phyloP scores from a whole-genome alignment of 2,888 invertebrate genomes.

The Leucoptera coffeella region DNA sequence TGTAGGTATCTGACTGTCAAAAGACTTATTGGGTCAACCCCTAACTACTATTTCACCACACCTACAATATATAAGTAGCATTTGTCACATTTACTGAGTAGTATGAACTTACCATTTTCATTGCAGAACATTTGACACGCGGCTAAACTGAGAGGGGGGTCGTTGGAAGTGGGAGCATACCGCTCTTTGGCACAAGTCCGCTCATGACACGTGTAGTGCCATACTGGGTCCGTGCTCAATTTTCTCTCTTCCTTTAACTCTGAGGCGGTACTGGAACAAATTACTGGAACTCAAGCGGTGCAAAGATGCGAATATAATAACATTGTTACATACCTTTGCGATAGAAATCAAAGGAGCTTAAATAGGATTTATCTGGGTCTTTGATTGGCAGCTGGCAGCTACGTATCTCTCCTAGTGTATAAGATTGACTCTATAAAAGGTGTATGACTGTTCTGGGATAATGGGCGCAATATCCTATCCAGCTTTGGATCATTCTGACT shows the following conservation, averaged over 20 bases:
- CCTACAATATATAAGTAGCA: no score
- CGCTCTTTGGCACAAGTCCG: slow-evolving; percentile 44
- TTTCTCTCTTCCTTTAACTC: not conserved
- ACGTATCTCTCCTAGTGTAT: not conserved
- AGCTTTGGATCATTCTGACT: no score
- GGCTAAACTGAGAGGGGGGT: slow-evolving; percentile 42
- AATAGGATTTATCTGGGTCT: not conserved
- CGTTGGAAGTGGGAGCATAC: slow-evolving; percentile 15
- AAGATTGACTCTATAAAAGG: no score
- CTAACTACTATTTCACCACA: no score
- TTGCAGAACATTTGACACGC: slow-evolving; percentile 62
- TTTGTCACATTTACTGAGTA: no score
- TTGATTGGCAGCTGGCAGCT: not conserved
- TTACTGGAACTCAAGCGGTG: not conserved
- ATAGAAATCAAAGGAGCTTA: not conserved
- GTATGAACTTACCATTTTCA: slow-evolving; percentile 32
- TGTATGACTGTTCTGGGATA: no score
- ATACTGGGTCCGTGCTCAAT: slow-evolving; percentile 12
- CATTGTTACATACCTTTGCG: not conserved
- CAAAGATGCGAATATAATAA: not conserved
- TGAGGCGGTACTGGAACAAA: not conserved
- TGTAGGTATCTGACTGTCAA: no score
- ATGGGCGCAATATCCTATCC: no score
- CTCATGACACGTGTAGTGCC: slow-evolving; percentile 53
- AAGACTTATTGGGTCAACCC: no score